A percentile compares a stretch with the other conserved stretches of the same genome.
phyloP scores from a whole-genome alignment of 92 coral and sea anemone genomes.

The Metridium senile region DNA sequence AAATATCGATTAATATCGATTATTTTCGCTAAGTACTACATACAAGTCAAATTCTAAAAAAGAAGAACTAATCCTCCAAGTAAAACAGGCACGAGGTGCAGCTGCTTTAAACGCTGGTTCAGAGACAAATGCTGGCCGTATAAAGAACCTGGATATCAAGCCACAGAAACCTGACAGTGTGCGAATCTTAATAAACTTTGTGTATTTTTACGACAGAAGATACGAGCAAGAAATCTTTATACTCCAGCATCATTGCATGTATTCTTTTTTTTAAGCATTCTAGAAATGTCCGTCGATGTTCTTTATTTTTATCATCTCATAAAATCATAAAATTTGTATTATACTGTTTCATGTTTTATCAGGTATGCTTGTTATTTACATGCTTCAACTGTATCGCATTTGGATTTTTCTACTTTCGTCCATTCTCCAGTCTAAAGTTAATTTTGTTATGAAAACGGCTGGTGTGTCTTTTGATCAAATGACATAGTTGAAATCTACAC shows the following conservation, averaged over 20 bases:
- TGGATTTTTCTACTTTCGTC: too few relatives aligned
- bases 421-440: too few relatives aligned
- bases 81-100: background rate
- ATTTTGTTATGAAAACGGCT: too few relatives aligned
- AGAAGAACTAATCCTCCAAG: background rate
- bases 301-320: too few relatives aligned
- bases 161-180: background rate
- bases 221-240: background rate
- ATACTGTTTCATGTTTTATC: slow-evolving; percentile 10
- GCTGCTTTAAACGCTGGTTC: background rate
- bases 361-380: too few relatives aligned
- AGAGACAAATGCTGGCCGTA: background rate
- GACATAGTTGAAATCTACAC: too few relatives aligned
- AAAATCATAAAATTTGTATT: background rate
- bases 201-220: background rate
- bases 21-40: background rate
- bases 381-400: too few relatives aligned
- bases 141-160: background rate
- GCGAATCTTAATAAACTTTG: background rate
- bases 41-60: background rate
- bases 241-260: background rate
- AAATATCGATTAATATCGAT: too few relatives aligned
- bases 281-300: background rate
- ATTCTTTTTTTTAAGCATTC: background rate
- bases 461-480: too few relatives aligned